Conservation (phyloP, 2,113 vertebrate species). For the human (Homo sapiens) region DNA sequence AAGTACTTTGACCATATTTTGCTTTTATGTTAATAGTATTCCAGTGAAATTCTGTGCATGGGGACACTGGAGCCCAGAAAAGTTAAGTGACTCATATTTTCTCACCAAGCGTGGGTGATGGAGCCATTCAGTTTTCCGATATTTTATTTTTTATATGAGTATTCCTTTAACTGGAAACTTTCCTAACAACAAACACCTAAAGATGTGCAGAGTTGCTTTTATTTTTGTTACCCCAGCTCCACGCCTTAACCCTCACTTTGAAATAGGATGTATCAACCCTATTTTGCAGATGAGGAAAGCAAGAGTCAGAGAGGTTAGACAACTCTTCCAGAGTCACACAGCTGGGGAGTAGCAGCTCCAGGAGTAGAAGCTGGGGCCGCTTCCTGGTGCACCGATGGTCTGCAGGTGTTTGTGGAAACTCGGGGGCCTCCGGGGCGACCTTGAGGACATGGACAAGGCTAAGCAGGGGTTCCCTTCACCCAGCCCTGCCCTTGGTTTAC, state of each 20-base stretch:
- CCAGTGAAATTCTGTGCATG: too few relatives aligned
- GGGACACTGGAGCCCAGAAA: too few relatives aligned
- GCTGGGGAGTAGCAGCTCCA: not conserved
- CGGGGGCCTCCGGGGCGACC: not conserved
- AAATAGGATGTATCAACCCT: not conserved
- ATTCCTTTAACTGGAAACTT: not conserved
- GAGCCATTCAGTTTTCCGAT: too few relatives aligned
- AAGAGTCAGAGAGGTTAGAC: not conserved
- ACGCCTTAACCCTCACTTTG: not conserved
- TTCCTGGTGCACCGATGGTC: not conserved
- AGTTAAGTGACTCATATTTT: too few relatives aligned
- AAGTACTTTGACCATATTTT: too few relatives aligned
- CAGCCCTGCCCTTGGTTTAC: fast-evolving
- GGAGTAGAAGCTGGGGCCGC: not conserved
- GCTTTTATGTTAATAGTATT: too few relatives aligned
- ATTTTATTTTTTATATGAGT: too few relatives aligned
- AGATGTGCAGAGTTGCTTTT: not conserved
- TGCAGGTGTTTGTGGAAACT: not conserved
- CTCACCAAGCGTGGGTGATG: too few relatives aligned
- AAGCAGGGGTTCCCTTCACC: too few relatives aligned
- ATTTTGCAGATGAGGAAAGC: not conserved
- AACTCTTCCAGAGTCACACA: not conserved
- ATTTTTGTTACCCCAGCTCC: not conserved
- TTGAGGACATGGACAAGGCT: not conserved
- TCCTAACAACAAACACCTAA: not conserved